Evolutionary conservation across 2,888 invertebrate genomes (phyloP), one percentile per base, ranked within the genome.

Genomic region (Carcina quercana): DNA sequence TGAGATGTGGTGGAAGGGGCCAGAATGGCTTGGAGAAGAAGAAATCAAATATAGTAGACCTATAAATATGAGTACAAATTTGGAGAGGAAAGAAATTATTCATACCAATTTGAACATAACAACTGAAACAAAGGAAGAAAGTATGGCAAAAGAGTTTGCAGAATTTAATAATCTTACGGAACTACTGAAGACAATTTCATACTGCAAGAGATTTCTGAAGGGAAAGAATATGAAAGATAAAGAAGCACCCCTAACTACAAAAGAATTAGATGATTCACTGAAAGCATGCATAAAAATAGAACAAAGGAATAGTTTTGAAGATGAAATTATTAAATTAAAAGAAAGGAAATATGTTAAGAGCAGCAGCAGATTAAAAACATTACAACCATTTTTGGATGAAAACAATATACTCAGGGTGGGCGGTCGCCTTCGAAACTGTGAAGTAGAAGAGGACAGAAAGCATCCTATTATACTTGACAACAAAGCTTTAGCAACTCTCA

Each of bases 381-480:
- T 53, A 1, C 42, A 38, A 20, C 49, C 49, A 3, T 51, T 35
- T 29, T 15, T 53, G 4, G 45, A 45, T 24, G 24, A 30, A 5
- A 17, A 35, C 1, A 30, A 34, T 3, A 27, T 42, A 14, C 34
- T 54, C 21, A 47, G 48, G 41, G 51, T 53, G 13, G 45, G 49
- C 22, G 50, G 50, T 12, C 30, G 49, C 8, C 19, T 53, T 7
- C 35, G 39, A 17, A 17, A 38, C n/a, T 35, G 47, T 15, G 15
- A 35, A 13, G n/a, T 46, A 10, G 8, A 24, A 10, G 27, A 34
- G 3, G 19, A 40, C 1, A 32, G 14, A 10, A 45, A 47, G 25
- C 43, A 51, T 30, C 49, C 48, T 2, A 39, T 47, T 3, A 42
- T 57, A 17, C 14, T 57, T 12, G 42, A 43, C 1, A 36, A 42